phyloP scores from a whole-genome alignment of 2,113 vertebrate genomes.

The Sapayoa aenigma region DNA sequence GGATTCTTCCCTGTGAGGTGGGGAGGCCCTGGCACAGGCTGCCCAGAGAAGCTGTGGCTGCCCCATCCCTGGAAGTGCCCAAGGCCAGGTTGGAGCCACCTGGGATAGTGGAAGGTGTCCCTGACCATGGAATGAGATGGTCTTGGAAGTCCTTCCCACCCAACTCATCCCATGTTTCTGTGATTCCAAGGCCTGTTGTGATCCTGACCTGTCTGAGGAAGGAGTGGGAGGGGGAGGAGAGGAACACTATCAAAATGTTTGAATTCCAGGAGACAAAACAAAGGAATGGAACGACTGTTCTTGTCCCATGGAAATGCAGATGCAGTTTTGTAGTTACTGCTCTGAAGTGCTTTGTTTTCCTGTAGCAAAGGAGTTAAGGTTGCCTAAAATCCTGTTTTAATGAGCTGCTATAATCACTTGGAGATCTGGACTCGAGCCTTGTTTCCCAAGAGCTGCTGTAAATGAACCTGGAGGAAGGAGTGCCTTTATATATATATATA shows the following conservation, averaged over 20 bases:
- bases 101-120: neutral
- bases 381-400: neutral
- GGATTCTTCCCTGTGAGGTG: too few relatives aligned
- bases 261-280: neutral
- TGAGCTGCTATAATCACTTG: neutral
- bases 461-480: neutral
- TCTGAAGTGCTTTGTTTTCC: neutral
- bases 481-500: too few relatives aligned
- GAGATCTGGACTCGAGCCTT: neutral
- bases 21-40: too few relatives aligned
- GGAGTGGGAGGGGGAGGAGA: neutral
- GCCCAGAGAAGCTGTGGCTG: too few relatives aligned
- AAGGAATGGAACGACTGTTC: neutral
- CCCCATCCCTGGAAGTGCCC: neutral
- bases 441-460: neutral
- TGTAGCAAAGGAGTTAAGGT: neutral
- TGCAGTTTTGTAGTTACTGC: neutral
- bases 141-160: neutral
- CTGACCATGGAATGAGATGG: neutral
- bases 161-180: neutral
- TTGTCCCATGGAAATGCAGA: neutral
- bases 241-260: neutral
- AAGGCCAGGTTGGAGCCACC: neutral
- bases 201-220: neutral
- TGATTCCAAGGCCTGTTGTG: neutral